Conservation (phyloP, 2,888 invertebrate species). For the Hedychridium roseum region DNA sequence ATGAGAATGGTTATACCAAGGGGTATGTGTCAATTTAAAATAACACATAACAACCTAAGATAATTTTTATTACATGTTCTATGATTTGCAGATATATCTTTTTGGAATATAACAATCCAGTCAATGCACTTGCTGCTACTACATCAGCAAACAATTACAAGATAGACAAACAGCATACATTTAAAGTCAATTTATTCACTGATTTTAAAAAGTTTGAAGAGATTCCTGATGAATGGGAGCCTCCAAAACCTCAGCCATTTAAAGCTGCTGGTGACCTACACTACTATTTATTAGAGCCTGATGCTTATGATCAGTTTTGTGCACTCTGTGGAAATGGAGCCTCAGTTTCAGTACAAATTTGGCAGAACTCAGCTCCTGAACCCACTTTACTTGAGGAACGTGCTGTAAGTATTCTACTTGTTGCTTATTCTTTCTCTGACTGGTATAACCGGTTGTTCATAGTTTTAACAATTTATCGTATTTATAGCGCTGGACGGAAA, state of each 20-base stretch:
- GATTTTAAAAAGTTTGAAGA: slow-evolving; percentile 94
- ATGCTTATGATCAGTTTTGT: slow-evolving; percentile 95
- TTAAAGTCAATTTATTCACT: slow-evolving; percentile 91
- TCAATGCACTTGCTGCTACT: slow-evolving; percentile 88
- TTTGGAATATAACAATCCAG: slow-evolving; percentile 86
- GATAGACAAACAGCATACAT: slow-evolving; percentile 94
- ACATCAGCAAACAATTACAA: slow-evolving; percentile 90
- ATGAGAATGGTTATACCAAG: slow-evolving; percentile 84
- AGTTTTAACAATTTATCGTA: slow-evolving; percentile 25
- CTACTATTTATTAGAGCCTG: slow-evolving; percentile 91
- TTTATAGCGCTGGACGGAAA: slow-evolving; percentile 91
- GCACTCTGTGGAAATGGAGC: slow-evolving; percentile 86
- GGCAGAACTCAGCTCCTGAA: slow-evolving; percentile 90
- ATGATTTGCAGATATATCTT: slow-evolving; percentile 76
- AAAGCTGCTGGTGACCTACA: slow-evolving; percentile 92
- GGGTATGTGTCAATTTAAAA: slow-evolving; percentile 66
- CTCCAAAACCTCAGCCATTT: slow-evolving; percentile 88
- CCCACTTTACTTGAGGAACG: slow-evolving; percentile 84
- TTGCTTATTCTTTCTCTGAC: not conserved
- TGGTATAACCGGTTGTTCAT: not conserved
- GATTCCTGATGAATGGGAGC: slow-evolving; percentile 92
- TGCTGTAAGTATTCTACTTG: slow-evolving; percentile 67
- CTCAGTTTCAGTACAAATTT: slow-evolving; percentile 80
- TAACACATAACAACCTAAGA: not conserved
- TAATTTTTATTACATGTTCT: not conserved